Evolutionary conservation across 2,797 vertebrate genomes (phyloP).

Genomic region (Heliangelus exortis): DNA sequence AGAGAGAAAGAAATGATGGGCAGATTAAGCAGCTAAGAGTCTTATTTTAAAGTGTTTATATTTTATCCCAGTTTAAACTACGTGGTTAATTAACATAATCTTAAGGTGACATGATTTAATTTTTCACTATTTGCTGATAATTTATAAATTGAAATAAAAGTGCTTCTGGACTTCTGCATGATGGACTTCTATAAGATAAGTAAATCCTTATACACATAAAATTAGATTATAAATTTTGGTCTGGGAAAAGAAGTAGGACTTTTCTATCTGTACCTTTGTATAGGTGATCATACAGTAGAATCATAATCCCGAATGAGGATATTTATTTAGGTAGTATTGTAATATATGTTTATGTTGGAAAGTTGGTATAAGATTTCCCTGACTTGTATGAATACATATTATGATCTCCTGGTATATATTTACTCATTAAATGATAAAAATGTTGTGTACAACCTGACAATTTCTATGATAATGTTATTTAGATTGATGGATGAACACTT

Average conservation of each 20-base stretch:
- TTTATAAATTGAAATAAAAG: constrained; percentile 34
- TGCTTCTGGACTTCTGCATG: neutral
- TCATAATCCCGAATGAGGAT: neutral
- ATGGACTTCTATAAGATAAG: neutral
- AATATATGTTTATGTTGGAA: neutral
- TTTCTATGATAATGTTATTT: neutral
- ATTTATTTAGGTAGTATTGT: neutral
- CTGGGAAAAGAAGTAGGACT: neutral
- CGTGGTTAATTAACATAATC: neutral
- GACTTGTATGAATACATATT: neutral
- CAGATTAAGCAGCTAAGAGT: neutral
- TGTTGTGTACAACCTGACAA: neutral
- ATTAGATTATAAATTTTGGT: neutral
- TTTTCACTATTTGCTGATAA: constrained; percentile 11
- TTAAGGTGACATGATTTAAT: neutral
- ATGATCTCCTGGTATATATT: neutral
- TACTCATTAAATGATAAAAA: neutral
- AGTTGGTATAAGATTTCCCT: neutral
- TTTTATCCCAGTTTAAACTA: neutral
- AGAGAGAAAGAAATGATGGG: neutral
- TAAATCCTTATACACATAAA: neutral
- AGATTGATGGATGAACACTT: neutral
- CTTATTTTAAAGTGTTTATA: neutral
- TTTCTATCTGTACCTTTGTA: neutral
- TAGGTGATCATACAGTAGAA: neutral